These are phyloP conservation scores for Mimumesa dahlbomi DNA, from an alignment of 2,888 invertebrate genomes.

Conservation along the genomic window DNA sequence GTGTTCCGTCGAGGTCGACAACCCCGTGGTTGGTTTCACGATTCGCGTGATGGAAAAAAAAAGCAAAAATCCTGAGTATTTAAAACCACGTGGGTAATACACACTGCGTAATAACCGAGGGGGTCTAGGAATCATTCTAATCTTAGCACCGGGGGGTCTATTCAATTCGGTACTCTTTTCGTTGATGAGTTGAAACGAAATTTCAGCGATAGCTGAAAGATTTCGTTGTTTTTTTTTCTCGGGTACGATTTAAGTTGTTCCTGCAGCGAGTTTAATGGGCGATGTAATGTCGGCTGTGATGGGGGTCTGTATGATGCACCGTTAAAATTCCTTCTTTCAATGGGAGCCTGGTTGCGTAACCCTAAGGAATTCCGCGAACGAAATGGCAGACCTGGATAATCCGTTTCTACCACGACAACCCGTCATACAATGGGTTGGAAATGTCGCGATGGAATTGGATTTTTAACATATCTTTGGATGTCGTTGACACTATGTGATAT, in stretches of 20 bases:
- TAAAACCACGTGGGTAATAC: slow-evolving; percentile 15
- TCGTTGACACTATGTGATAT: no score
- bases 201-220: background rate
- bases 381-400: background rate
- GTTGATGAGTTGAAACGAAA: background rate
- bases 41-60: slow-evolving; percentile 41
- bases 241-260: background rate
- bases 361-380: background rate
- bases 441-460: no score
- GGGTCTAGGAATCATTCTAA: background rate
- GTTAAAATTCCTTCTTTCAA: background rate
- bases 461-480: no score
- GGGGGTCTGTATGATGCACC: background rate
- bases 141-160: background rate
- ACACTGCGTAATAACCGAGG: slow-evolving; percentile 13
- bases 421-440: no score
- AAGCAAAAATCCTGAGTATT: slow-evolving; percentile 24
- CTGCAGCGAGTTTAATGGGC: background rate
- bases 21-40: slow-evolving; percentile 26
- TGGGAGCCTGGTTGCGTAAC: background rate
- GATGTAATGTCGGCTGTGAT: background rate
- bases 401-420: background rate
- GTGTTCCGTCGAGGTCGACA: slow-evolving; percentile 16
- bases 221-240: slow-evolving; percentile 17
- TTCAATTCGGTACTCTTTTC: background rate